These are phyloP conservation scores for Tetropium fuscum DNA, from an alignment of 2,888 invertebrate species.

Conservation along the genomic window DNA sequence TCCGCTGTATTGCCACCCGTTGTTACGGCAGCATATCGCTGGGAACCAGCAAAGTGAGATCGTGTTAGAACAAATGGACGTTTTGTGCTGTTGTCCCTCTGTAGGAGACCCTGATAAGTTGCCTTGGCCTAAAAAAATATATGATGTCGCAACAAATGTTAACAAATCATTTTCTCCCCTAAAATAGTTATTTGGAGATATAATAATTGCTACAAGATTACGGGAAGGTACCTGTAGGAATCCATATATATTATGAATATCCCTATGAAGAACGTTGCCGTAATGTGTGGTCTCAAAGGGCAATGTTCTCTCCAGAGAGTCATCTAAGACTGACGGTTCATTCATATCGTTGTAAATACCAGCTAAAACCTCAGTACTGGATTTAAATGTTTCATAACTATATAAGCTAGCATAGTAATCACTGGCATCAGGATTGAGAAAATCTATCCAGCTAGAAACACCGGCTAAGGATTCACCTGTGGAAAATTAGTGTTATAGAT, in stretches of 20 bases:
- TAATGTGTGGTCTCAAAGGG: conserved; percentile 90
- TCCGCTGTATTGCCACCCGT: too few relatives aligned
- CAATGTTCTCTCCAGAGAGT: conserved; percentile 82
- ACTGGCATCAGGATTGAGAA: conserved; percentile 85
- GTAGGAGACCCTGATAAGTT: too few relatives aligned
- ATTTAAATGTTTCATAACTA: conserved; percentile 73
- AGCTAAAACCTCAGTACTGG: conserved; percentile 72
- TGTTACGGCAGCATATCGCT: too few relatives aligned
- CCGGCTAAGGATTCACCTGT: conserved; percentile 96
- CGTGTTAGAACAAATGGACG: too few relatives aligned
- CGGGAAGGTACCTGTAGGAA: conserved; percentile 68
- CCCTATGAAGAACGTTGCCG: conserved; percentile 85
- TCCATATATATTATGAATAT: conserved; percentile 94
- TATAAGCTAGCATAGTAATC: conserved; percentile 78
- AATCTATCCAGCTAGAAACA: conserved; percentile 91
- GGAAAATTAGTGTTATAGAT: too few relatives aligned
- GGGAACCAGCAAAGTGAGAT: too few relatives aligned
- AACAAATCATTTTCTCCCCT: too few relatives aligned
- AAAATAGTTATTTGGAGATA: too few relatives aligned
- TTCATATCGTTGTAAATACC: conserved; percentile 99
- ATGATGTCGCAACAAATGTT: too few relatives aligned
- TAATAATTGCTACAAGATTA: too few relatives aligned
- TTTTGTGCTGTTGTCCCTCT: too few relatives aligned
- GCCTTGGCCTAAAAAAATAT: too few relatives aligned
- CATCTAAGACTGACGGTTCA: conserved; percentile 96